These are phyloP conservation scores for Poeciliopsis gracilis DNA, from an alignment of 2,797 vertebrate genomes.

Conservation along the genomic window DNA sequence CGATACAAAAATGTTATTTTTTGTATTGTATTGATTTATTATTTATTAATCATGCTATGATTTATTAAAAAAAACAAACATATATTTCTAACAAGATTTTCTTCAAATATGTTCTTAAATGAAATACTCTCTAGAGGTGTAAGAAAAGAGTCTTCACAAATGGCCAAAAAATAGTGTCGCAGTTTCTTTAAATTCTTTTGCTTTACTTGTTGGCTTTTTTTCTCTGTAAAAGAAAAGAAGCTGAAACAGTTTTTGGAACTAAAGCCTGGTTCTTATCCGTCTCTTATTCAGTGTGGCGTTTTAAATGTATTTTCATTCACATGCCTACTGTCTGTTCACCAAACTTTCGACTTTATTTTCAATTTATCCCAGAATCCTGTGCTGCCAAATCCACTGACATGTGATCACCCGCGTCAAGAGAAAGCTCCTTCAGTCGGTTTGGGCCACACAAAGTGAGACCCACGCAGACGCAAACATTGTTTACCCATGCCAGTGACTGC, in stretches of 20 bases:
- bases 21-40: too few species aligned
- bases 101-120: too few species aligned
- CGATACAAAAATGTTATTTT: too few species aligned
- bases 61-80: too few species aligned
- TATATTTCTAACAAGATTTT: too few species aligned
- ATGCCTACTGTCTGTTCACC: background rate
- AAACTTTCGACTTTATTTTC: background rate
- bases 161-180: background rate
- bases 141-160: too few species aligned
- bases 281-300: background rate
- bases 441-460: conserved; percentile 78
- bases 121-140: too few species aligned
- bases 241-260: background rate
- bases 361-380: conserved; percentile 4
- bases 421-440: conserved; percentile 47
- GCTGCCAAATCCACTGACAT: conserved; percentile 21
- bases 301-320: background rate
- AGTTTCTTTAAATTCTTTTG: background rate
- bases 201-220: background rate
- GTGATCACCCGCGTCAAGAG: conserved; percentile 32
- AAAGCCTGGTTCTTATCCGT: background rate
- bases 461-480: background rate
- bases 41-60: too few species aligned
- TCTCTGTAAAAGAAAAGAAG: background rate
- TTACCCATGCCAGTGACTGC: background rate